Base-by-base conservation (phyloP, 2,797 vertebrate genomes). In the Dromococcyx pavoninus region DNA sequence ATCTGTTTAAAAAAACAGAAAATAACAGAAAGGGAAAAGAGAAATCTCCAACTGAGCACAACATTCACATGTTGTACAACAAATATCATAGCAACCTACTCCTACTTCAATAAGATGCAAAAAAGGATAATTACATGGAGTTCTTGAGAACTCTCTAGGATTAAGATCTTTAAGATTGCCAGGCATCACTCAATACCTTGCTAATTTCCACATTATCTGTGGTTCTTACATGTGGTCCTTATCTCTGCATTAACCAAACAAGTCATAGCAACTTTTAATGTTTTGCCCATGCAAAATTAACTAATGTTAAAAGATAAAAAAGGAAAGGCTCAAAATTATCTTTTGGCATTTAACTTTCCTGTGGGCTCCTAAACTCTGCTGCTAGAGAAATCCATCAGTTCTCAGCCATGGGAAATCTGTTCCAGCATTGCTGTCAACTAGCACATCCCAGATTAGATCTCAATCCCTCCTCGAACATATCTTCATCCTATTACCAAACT, bases 1-100 rank as follows among this genome's bases (percentile, higher is more conserved):
- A 99, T 97, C 98, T 99, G 96, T 70, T 92, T 27, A 12, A 39
- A 77, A 79, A 25, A 88, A 58, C 16, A n/a, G 39, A 30, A 75
- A 21, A 84, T 11, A 22, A 48, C 74, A 27, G 3, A 50, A 76
- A 80, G 6, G 9, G 64, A 90, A 35, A 9, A 78, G 28, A 51
- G 50, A 39, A 61, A 74, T 77, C n/a, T 79, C 22, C 21, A 21
- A 2, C 30, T 53, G 46, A 60, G n/a, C 64, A 25, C 21, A 60
- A 54, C 21, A 56, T 51, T 57, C 23, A 78, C 53, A 25, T 19
- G 32, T 35, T 66, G 33, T 37, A 66, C 7, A 83, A 56, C 9
- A 80, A 89, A 46, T 19, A 60, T 24, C 11, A 27, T 9, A 81
- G 33, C 35, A 86, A 67, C 13, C 41, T 37, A 17, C 24, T 58